Percentiles rank a stretch among this genome's conserved stretches.
These are phyloP conservation scores for Sphenodon punctatus DNA, from an alignment of 2,797 vertebrate genomes.

Conservation along the genomic window DNA sequence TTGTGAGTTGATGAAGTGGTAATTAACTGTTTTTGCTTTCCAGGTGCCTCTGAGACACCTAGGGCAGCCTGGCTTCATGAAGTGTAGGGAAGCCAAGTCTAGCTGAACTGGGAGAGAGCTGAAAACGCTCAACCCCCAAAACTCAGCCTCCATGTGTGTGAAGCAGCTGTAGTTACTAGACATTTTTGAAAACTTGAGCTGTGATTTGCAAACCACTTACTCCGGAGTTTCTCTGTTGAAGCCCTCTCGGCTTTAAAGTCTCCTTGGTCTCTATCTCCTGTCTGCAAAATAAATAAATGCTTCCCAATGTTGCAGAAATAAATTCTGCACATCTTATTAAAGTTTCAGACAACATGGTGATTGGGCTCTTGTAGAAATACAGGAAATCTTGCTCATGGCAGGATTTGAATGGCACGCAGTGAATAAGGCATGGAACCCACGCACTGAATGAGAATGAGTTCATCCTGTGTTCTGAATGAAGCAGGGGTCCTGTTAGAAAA, in stretches of 20 bases:
- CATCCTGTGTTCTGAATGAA: too few relatives aligned
- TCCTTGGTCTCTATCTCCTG: conserved; percentile 33
- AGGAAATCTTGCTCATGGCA: too few relatives aligned
- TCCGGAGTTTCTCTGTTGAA: too few relatives aligned
- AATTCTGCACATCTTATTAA: too few relatives aligned
- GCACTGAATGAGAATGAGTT: too few relatives aligned
- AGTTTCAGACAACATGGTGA: too few relatives aligned
- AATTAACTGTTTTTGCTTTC: background rate
- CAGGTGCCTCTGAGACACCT: conserved; percentile 21
- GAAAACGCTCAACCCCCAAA: background rate
- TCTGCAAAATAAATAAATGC: background rate
- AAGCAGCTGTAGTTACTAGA: conserved; percentile 11
- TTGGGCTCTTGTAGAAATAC: too few relatives aligned
- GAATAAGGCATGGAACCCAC: too few relatives aligned
- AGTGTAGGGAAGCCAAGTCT: conserved; percentile 9
- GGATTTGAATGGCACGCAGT: too few relatives aligned
- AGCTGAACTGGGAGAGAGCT: conserved; percentile 5
- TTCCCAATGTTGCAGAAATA: conserved; percentile 14
- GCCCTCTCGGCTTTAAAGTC: too few relatives aligned
- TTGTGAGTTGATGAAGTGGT: conserved; percentile 27
- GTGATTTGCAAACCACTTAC: too few relatives aligned
- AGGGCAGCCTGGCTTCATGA: conserved; percentile 40
- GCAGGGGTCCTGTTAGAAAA: too few relatives aligned
- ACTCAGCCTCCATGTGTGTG: background rate
- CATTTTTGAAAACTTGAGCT: conserved; percentile 8